These are phyloP conservation scores for Drosophila kuntzei DNA, from an alignment of 2,888 invertebrate species.

Conservation along the genomic window DNA sequence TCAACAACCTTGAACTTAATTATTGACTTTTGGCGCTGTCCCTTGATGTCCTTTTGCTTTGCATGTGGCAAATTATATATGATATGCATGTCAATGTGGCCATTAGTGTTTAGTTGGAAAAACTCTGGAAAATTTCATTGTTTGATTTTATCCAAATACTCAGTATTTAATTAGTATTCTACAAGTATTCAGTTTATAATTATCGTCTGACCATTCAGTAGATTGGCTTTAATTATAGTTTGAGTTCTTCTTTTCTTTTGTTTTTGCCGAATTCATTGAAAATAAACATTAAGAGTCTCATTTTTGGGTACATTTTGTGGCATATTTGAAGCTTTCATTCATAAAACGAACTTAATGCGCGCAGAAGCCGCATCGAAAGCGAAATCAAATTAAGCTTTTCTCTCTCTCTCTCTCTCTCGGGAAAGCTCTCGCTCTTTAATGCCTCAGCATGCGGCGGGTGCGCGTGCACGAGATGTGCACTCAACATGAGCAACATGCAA, in stretches of 20 bases:
- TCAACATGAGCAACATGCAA: constrained; percentile 36
- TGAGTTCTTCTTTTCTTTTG: not conserved
- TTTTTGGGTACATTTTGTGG: constrained; percentile 38
- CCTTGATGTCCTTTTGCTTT: constrained; percentile 19
- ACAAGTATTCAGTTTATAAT: not conserved
- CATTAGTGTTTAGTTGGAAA: constrained; percentile 14
- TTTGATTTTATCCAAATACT: not conserved
- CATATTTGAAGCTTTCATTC: constrained; percentile 52
- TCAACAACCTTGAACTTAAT: constrained; percentile 46
- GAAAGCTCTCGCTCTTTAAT: constrained; percentile 1
- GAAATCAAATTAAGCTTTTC: constrained; percentile 34
- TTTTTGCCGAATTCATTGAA: constrained; percentile 30
- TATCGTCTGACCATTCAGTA: not conserved
- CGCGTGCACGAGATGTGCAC: constrained; percentile 46
- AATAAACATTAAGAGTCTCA: constrained; percentile 18
- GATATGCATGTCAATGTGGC: not conserved
- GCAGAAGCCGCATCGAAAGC: constrained; percentile 49
- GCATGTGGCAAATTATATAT: constrained; percentile 22
- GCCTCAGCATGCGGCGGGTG: constrained; percentile 23
- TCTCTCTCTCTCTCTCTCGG: constrained; percentile 5
- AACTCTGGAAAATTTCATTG: constrained; percentile 10
- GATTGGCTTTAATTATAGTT: constrained; percentile 1
- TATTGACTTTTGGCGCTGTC: constrained; percentile 35
- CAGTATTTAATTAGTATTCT: not conserved
- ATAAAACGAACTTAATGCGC: constrained; percentile 38